Percentiles rank a stretch among this genome's conserved stretches.
Evolutionary conservation across 2,888 invertebrate species (phyloP).

Genomic region (Ectropis crepuscularia): DNA sequence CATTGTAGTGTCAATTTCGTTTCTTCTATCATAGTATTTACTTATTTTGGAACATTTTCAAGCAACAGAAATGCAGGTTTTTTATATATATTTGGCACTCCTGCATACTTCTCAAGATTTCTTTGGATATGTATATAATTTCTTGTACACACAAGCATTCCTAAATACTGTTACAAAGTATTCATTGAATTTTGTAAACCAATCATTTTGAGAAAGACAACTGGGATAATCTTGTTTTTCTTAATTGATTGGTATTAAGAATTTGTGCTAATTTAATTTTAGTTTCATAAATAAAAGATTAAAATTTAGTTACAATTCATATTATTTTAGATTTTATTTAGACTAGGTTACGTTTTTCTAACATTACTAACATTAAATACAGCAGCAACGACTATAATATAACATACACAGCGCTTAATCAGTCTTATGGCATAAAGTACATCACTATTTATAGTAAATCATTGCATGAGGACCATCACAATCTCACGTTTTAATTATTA

Average conservation of each 20-base stretch:
- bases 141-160: background rate
- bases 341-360: conserved; percentile 17
- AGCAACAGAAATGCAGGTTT: background rate
- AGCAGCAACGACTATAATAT: conserved; percentile 8
- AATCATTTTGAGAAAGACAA: conserved; percentile 82
- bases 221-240: conserved; percentile 71
- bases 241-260: conserved; percentile 70
- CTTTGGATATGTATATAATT: background rate
- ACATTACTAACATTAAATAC: conserved; percentile 18
- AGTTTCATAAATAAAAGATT: conserved; percentile 52
- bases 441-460: conserved; percentile 23
- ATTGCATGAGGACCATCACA: conserved; percentile 33
- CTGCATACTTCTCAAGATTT: background rate
- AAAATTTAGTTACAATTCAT: conserved; percentile 21
- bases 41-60: background rate
- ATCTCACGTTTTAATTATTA: too few species aligned
- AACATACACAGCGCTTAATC: conserved; percentile 42
- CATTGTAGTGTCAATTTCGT: too few species aligned
- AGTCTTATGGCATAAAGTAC: conserved; percentile 46
- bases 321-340: conserved; percentile 31
- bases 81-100: background rate
- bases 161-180: conserved; percentile 29
- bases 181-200: conserved; percentile 50
- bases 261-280: conserved; percentile 63
- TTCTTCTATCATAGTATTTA: background rate